Percentiles rank a stretch among this genome's conserved stretches.
Conservation (phyloP, 1,140 invertebrate genomes). For the Diabrotica virgifera region DNA sequence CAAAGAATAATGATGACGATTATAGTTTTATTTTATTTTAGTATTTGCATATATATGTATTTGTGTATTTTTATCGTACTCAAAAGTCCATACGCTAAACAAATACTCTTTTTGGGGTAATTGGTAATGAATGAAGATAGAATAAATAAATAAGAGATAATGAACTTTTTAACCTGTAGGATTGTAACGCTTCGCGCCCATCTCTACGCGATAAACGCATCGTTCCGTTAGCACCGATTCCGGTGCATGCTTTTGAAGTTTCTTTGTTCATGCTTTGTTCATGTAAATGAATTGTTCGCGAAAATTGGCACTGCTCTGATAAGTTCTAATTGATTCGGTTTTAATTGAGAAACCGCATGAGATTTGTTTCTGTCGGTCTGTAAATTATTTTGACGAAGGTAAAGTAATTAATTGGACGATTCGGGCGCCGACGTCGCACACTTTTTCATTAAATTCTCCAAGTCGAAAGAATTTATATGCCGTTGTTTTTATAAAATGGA, state of each 20-base stretch:
- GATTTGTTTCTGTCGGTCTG: slow-evolving; percentile 9
- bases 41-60: no score
- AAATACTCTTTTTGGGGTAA: no score
- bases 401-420: not conserved
- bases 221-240: not conserved
- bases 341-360: slow-evolving; percentile 6
- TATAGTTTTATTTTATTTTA: no score
- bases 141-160: no score
- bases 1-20: no score
- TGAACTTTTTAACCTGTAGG: no score
- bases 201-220: not conserved
- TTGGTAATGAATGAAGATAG: no score
- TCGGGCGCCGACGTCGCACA: not conserved
- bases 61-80: no score
- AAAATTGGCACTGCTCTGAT: not conserved
- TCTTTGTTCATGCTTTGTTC: not conserved
- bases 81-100: no score
- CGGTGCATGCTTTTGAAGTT: slow-evolving; percentile 6
- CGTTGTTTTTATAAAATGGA: not conserved
- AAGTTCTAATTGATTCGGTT: slow-evolving; percentile 12
- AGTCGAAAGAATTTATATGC: not conserved
- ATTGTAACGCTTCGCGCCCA: not conserved
- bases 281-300: slow-evolving; percentile 2
- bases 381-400: slow-evolving; percentile 1
- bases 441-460: not conserved